These are phyloP conservation scores for Brachyopa scutellaris DNA, from an alignment of 2,888 invertebrate species.

Conservation along the genomic window DNA sequence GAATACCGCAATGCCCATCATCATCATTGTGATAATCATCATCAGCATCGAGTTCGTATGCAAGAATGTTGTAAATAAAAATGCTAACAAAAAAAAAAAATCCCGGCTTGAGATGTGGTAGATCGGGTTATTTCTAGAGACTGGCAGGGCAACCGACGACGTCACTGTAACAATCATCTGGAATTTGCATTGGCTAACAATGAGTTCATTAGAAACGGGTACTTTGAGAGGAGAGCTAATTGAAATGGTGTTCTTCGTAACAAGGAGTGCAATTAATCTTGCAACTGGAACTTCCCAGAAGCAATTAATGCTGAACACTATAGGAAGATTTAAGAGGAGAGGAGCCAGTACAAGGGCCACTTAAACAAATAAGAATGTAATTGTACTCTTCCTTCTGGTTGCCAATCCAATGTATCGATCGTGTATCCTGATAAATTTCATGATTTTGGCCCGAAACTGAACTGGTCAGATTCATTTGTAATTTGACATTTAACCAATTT, in stretches of 20 bases:
- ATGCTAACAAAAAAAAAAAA: background rate
- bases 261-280: slow-evolving; percentile 36
- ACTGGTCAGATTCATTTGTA: too few relatives aligned
- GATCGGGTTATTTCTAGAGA: slow-evolving; percentile 13
- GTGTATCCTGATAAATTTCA: too few relatives aligned
- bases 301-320: slow-evolving; percentile 36
- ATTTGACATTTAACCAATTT: too few relatives aligned
- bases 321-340: too few relatives aligned
- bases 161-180: slow-evolving; percentile 30
- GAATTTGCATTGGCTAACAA: slow-evolving; percentile 34
- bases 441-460: too few relatives aligned
- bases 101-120: slow-evolving; percentile 6
- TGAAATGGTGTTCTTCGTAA: slow-evolving; percentile 15
- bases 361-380: too few relatives aligned
- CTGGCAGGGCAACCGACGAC: slow-evolving; percentile 39
- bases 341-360: too few relatives aligned
- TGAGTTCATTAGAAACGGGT: background rate
- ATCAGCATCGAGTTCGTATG: too few relatives aligned
- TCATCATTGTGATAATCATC: too few relatives aligned
- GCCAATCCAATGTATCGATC: too few relatives aligned
- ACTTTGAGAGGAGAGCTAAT: background rate
- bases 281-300: background rate
- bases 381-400: too few relatives aligned
- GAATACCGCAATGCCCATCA: slow-evolving; percentile 37
- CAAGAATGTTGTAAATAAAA: slow-evolving; percentile 29